These are phyloP conservation scores for Drosophila nigricruria DNA, from an alignment of 2,888 invertebrate genomes.

Conservation along the genomic window DNA sequence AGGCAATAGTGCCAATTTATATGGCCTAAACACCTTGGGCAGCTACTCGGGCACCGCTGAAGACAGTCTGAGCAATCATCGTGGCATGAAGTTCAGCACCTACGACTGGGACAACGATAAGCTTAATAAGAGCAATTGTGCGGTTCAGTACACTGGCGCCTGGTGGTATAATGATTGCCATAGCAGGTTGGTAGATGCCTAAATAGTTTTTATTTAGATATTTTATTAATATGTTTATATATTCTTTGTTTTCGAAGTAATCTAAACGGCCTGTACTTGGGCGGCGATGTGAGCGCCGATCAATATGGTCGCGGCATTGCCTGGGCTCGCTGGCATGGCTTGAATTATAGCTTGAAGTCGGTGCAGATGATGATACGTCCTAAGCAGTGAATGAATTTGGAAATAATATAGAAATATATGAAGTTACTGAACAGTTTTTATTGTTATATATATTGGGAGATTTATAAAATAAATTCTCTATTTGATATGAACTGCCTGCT, in stretches of 20 bases:
- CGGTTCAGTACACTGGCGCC: conserved; percentile 88
- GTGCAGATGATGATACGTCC: conserved; percentile 6
- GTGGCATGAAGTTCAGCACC: conserved; percentile 89
- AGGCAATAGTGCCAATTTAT: conserved; percentile 76
- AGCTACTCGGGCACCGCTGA: conserved; percentile 86
- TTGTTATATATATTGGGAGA: not conserved
- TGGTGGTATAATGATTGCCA: conserved; percentile 91
- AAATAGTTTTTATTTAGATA: not conserved
- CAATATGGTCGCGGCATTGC: not conserved
- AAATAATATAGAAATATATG: not conserved
- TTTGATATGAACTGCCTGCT: not conserved
- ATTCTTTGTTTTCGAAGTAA: not conserved
- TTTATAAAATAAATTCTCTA: too few relatives aligned
- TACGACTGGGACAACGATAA: conserved; percentile 88
- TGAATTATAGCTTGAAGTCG: not conserved
- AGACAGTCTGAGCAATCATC: conserved; percentile 88
- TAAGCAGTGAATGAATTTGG: not conserved
- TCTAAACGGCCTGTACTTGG: not conserved
- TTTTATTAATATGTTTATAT: not conserved
- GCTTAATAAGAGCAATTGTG: conserved; percentile 88
- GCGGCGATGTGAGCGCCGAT: conserved; percentile 1
- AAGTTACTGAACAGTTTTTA: not conserved
- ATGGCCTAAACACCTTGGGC: conserved; percentile 88
- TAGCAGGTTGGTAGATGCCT: not conserved
- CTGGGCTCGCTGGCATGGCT: not conserved